A percentile compares a stretch with the other conserved stretches of the same genome.
phyloP scores from a whole-genome alignment of 92 coral and sea anemone species.

The Ricordea florida region DNA sequence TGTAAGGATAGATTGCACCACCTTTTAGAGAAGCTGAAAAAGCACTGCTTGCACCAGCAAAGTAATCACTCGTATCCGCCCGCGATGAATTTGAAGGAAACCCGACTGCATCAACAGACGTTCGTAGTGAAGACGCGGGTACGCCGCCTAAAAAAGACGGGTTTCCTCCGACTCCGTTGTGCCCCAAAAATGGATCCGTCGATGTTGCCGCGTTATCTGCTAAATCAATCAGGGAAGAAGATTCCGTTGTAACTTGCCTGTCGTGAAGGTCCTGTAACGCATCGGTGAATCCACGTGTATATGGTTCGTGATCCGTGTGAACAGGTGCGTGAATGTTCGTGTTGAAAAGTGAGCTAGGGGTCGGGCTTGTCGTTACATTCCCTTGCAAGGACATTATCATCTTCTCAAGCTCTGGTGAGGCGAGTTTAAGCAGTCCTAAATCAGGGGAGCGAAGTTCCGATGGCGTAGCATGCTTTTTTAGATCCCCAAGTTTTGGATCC shows the following conservation, averaged over 20 bases:
- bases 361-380: constrained; percentile 78
- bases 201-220: constrained; percentile 73
- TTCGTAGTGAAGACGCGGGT: constrained; percentile 69
- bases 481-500: constrained; percentile 82
- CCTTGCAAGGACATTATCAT: constrained; percentile 98
- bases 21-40: constrained; percentile 69
- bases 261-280: constrained; percentile 98
- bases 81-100: constrained; percentile 60
- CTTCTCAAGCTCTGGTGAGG: constrained; percentile 97
- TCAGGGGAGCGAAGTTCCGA: constrained; percentile 95
- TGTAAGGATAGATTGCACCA: constrained; percentile 72
- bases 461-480: constrained; percentile 91
- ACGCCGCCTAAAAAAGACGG: constrained; percentile 53
- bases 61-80: constrained; percentile 74
- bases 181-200: constrained; percentile 90
- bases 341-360: constrained; percentile 77
- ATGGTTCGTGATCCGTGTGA: constrained; percentile 57
- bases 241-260: constrained; percentile 75
- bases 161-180: constrained; percentile 57
- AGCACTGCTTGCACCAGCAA: constrained; percentile 54
- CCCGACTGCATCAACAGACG: constrained; percentile 65
- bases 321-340: constrained; percentile 65
- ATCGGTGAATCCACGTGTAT: constrained; percentile 95
- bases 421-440: constrained; percentile 95
- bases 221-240: constrained; percentile 71